phyloP scores from a whole-genome alignment of 2,888 invertebrate species.

The Cerastis rubricosa region DNA sequence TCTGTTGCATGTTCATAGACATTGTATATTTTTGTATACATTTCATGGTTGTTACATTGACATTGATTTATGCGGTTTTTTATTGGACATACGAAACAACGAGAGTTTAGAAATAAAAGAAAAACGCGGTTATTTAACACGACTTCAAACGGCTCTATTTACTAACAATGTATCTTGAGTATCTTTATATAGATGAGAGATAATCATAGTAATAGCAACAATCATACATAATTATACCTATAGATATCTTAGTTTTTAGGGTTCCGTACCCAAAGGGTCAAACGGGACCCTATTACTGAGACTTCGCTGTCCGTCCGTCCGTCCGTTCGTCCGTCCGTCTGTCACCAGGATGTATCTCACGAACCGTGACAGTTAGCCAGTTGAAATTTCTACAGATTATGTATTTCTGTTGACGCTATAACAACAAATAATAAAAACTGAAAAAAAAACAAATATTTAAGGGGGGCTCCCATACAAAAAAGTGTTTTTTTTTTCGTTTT shows the following conservation, averaged over 20 bases:
- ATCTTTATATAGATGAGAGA: conserved; percentile 1
- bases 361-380: no score
- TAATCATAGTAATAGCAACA: background rate
- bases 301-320: no score
- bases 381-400: no score
- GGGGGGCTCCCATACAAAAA: no score
- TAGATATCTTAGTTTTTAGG: background rate
- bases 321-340: no score
- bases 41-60: conserved; percentile 28
- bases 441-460: no score
- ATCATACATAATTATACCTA: background rate
- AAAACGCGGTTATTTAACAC: conserved; percentile 1
- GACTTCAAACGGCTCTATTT: conserved; percentile 31
- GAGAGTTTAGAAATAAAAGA: background rate
- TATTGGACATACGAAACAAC: conserved; percentile 31
- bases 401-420: no score
- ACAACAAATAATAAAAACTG: no score
- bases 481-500: no score
- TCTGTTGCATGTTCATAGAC: conserved; percentile 32
- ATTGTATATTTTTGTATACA: conserved; percentile 42
- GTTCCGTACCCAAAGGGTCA: no score
- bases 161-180: conserved; percentile 4
- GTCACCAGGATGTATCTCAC: no score
- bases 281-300: no score
- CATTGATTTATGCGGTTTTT: conserved; percentile 51